Conservation (phyloP, 2,113 vertebrate genomes). For the Dermatemys mawii region DNA sequence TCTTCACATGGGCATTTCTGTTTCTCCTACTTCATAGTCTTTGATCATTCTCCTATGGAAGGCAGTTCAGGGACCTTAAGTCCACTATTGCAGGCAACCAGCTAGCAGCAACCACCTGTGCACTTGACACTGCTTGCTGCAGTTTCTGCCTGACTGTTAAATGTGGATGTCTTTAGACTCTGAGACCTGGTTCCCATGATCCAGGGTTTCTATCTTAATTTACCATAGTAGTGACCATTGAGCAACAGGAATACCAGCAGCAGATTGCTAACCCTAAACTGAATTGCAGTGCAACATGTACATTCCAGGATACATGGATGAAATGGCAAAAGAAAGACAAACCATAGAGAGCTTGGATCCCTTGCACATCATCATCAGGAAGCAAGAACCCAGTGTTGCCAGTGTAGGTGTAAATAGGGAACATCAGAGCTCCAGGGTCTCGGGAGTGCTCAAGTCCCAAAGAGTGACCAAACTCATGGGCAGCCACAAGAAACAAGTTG, state of each 20-base stretch:
- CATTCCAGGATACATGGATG: neutral
- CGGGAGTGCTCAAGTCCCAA: slow-evolving; percentile 92
- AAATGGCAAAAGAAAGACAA: neutral
- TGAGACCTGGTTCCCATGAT: neutral
- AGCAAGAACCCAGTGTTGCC: slow-evolving; percentile 82
- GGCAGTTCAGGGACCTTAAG: neutral
- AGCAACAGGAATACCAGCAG: neutral
- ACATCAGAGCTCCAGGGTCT: slow-evolving; percentile 94
- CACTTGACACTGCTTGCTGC: neutral
- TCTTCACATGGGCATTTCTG: neutral
- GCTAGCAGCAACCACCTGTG: neutral
- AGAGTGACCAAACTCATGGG: slow-evolving; percentile 95
- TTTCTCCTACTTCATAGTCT: neutral
- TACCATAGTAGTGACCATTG: no score
- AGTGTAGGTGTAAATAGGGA: slow-evolving; percentile 88
- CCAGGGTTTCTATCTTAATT: neutral
- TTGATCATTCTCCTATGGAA: neutral
- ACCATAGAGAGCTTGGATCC: slow-evolving; percentile 96
- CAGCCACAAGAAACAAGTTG: slow-evolving; percentile 93
- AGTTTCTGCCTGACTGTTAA: neutral
- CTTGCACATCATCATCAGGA: slow-evolving; percentile 90
- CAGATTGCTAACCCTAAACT: neutral
- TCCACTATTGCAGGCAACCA: neutral
- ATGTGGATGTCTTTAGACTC: neutral
- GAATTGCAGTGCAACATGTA: neutral